Evolutionary conservation across 2,888 invertebrate genomes (phyloP).

Genomic region (Pediacus dermestoides): DNA sequence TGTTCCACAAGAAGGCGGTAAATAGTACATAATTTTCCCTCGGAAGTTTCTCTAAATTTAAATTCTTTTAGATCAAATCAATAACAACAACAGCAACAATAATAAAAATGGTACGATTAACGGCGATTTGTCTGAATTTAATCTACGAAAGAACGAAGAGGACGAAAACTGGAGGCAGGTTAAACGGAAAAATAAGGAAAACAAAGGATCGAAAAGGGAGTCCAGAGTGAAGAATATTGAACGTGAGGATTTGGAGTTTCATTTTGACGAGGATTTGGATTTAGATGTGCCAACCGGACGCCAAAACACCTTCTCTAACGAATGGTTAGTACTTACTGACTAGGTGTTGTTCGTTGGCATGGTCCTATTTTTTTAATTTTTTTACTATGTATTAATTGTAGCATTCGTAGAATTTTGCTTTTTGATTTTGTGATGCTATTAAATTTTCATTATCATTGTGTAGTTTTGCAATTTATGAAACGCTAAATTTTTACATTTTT

Average conservation of each 20-base stretch:
- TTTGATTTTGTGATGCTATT: too few relatives aligned
- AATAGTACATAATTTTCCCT: slow-evolving; percentile 4
- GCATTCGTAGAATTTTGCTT: too few relatives aligned
- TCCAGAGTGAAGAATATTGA: slow-evolving; percentile 35
- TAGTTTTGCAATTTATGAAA: too few relatives aligned
- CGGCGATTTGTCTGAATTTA: slow-evolving; percentile 9
- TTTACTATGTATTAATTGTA: slow-evolving; percentile 1
- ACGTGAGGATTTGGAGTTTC: slow-evolving; percentile 88
- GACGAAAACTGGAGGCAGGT: slow-evolving; percentile 61
- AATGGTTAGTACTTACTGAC: slow-evolving; percentile 61
- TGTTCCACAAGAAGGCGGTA: slow-evolving; percentile 55
- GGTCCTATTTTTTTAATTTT: too few relatives aligned
- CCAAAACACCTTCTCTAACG: slow-evolving; percentile 77
- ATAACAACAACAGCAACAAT: slow-evolving; percentile 23
- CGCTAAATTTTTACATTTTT: too few relatives aligned
- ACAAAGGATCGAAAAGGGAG: slow-evolving; percentile 37
- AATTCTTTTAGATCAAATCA: slow-evolving; percentile 21
- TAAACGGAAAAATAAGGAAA: slow-evolving; percentile 44
- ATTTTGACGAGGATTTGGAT: slow-evolving; percentile 94
- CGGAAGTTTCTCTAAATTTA: slow-evolving; percentile 3
- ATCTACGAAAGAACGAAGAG: slow-evolving; percentile 26
- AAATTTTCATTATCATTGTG: too few relatives aligned
- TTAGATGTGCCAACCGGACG: slow-evolving; percentile 68
- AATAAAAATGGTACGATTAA: slow-evolving; percentile 15
- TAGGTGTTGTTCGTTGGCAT: too few relatives aligned